Evolutionary conservation across 1,140 invertebrate genomes (phyloP).

Genomic region (Wiebesia pumilae): DNA sequence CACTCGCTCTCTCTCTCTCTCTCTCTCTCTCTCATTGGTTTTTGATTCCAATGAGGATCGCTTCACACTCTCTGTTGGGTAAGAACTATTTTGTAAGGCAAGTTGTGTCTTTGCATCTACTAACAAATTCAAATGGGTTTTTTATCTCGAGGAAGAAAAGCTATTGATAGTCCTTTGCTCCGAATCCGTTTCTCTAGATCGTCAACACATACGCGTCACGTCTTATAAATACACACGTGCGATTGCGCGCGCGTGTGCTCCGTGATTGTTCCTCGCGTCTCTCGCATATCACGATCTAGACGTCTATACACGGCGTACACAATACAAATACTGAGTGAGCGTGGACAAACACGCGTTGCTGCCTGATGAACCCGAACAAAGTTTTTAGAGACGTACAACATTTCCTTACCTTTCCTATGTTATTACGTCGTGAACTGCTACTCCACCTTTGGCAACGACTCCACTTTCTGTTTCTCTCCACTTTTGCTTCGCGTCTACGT

Average conservation of each 20-base stretch:
- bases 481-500: background rate
- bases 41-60: no score
- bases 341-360: background rate
- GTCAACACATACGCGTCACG: background rate
- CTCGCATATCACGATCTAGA: background rate
- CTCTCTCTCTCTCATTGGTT: background rate
- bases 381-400: background rate
- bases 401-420: conserved; percentile 8
- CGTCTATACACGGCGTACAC: background rate
- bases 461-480: background rate
- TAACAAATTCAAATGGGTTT: no score
- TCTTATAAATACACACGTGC: background rate
- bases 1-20: background rate
- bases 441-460: background rate
- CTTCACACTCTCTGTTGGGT: background rate
- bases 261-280: background rate
- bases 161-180: no score
- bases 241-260: no score
- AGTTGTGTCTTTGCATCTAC: no score
- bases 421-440: background rate
- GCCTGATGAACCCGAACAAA: background rate
- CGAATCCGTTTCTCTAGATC: background rate
- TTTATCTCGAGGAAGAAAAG: background rate
- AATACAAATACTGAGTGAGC: background rate
- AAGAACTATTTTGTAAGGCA: no score